These are phyloP conservation scores for Dyspetes luteomarginatus DNA, from an alignment of 2,888 invertebrate species.

Conservation along the genomic window DNA sequence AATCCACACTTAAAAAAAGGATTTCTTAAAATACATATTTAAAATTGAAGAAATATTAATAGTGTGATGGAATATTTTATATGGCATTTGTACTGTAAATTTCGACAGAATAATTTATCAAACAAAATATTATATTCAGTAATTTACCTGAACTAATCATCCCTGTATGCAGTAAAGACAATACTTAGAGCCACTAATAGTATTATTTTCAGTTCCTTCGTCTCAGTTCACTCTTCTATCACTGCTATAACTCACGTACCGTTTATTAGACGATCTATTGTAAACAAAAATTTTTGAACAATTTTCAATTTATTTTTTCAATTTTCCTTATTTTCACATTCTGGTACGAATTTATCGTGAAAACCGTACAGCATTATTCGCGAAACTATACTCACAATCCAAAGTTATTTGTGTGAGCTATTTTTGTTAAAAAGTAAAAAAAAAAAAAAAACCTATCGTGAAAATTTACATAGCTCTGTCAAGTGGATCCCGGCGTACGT, in stretches of 20 bases:
- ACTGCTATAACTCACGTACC: constrained; percentile 4
- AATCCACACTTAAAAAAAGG: too few species aligned
- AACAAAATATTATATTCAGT: not conserved
- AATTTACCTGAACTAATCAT: not conserved
- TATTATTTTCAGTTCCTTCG: constrained; percentile 43
- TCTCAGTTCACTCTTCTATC: constrained; percentile 17
- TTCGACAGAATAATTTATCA: not conserved
- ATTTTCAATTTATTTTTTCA: not conserved
- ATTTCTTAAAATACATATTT: too few species aligned
- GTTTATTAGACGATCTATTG: not conserved
- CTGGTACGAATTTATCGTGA: not conserved
- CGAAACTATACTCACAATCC: not conserved
- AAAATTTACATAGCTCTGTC: not conserved
- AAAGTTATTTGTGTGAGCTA: not conserved
- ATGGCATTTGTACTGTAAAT: not conserved
- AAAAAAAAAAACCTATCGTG: not conserved
- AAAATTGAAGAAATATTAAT: too few species aligned
- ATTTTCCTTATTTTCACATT: not conserved
- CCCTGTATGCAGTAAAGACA: constrained; percentile 36
- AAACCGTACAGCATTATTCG: constrained; percentile 26
- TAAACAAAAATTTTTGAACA: not conserved
- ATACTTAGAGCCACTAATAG: constrained; percentile 41
- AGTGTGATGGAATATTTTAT: too few species aligned
- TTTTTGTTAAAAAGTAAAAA: not conserved
- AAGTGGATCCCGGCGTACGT: constrained; percentile 18